Percentiles rank a stretch among this genome's conserved stretches.
These are phyloP conservation scores for human DNA, from an alignment of 2,113 vertebrate species.

Conservation along the genomic window DNA sequence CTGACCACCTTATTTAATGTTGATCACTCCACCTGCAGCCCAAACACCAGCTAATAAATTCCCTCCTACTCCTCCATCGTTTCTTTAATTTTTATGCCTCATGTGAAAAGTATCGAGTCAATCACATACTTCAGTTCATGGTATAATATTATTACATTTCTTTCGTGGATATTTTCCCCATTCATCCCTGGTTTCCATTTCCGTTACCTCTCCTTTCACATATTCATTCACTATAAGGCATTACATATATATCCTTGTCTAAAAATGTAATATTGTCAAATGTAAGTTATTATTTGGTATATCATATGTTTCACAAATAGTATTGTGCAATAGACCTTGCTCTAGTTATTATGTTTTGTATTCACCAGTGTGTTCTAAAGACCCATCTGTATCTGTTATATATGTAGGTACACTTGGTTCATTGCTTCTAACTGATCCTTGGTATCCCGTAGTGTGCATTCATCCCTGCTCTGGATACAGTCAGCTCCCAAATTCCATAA, in stretches of 20 bases:
- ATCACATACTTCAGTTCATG: no score
- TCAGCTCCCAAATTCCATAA: no score
- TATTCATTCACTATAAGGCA: not conserved
- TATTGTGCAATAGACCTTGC: not conserved
- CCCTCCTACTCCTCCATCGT: not conserved
- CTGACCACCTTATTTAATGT: not conserved
- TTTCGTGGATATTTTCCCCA: not conserved
- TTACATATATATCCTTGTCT: not conserved
- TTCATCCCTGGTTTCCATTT: not conserved
- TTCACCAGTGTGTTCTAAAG: not conserved
- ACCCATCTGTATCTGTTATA: not conserved
- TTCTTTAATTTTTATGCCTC: not conserved
- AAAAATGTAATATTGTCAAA: not conserved
- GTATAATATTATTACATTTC: not conserved
- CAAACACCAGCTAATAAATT: not conserved
- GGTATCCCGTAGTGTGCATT: not conserved
- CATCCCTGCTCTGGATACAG: not conserved
- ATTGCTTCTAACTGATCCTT: not conserved
- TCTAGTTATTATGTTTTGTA: not conserved
- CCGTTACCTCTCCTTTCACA: not conserved
- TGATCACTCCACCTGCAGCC: not conserved
- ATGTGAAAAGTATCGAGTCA: not conserved
- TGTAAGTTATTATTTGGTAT: not conserved
- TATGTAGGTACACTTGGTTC: not conserved
- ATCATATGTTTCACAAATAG: not conserved